phyloP scores from a whole-genome alignment of 2,888 invertebrate species.

The Auanema sp. region DNA sequence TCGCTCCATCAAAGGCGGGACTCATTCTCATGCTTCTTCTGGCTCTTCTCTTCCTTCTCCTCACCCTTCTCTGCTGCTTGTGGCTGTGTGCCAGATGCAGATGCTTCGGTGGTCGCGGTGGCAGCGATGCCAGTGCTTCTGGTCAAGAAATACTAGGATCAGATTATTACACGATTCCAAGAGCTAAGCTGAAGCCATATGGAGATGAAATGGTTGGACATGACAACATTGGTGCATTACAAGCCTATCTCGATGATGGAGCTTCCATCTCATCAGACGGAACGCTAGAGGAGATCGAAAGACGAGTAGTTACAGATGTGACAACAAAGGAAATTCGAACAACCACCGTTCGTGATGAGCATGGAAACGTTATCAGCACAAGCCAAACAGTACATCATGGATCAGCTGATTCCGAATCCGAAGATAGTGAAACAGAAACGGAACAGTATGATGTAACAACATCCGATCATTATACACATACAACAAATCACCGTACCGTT shows the following conservation, averaged over 20 bases:
- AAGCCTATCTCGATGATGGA: conserved; percentile 46
- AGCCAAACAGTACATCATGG: conserved; percentile 24
- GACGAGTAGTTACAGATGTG: conserved; percentile 60
- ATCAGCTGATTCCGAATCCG: not conserved
- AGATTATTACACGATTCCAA: conserved; percentile 52
- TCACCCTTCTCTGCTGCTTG: conserved; percentile 56
- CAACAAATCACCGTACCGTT: too few relatives aligned
- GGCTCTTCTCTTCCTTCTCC: conserved; percentile 61
- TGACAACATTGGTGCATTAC: conserved; percentile 41
- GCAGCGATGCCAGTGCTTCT: conserved; percentile 28
- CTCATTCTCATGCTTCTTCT: conserved; percentile 56
- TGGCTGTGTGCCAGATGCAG: conserved; percentile 47
- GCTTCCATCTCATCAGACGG: conserved; percentile 45
- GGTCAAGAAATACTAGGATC: conserved; percentile 45
- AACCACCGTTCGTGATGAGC: conserved; percentile 43
- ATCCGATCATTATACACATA: conserved; percentile 32
- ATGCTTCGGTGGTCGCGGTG: conserved; percentile 46
- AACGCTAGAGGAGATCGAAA: conserved; percentile 50
- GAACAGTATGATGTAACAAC: conserved; percentile 50
- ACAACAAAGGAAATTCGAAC: conserved; percentile 51
- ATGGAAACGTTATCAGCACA: conserved; percentile 44
- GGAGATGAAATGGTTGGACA: conserved; percentile 22
- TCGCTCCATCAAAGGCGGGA: conserved; percentile 42
- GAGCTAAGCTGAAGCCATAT: conserved; percentile 49
- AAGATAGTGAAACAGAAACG: conserved; percentile 36